These are phyloP conservation scores for Clostera curtula DNA, from an alignment of 2,888 invertebrate species.

Conservation along the genomic window DNA sequence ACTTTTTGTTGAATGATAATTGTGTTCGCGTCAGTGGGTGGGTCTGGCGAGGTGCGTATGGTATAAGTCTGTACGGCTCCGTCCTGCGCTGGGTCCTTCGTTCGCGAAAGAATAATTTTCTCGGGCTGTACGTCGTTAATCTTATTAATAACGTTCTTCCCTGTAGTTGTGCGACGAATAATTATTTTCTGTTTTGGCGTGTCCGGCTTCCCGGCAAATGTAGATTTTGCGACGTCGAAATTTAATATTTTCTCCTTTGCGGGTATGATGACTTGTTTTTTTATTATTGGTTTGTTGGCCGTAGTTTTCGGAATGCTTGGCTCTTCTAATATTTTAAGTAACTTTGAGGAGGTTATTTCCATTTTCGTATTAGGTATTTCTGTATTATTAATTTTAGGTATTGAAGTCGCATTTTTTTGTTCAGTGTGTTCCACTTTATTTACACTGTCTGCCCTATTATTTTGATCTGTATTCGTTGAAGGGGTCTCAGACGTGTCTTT, in stretches of 20 bases:
- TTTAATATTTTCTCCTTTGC: slow-evolving; percentile 66
- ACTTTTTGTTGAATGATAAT: slow-evolving; percentile 60
- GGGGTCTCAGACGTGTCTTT: slow-evolving; percentile 23
- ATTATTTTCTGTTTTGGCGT: slow-evolving; percentile 63
- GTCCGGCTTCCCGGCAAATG: slow-evolving; percentile 43
- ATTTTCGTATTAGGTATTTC: slow-evolving; percentile 35
- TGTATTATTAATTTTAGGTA: slow-evolving; percentile 36
- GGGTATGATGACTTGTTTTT: slow-evolving; percentile 45
- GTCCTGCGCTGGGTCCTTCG: slow-evolving; percentile 41
- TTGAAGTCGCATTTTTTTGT: slow-evolving; percentile 36
- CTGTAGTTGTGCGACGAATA: slow-evolving; percentile 52
- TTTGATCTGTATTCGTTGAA: slow-evolving; percentile 25
- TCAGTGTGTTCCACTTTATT: slow-evolving; percentile 33
- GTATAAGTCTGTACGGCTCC: slow-evolving; percentile 62
- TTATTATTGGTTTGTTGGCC: slow-evolving; percentile 32
- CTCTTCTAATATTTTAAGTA: slow-evolving; percentile 74
- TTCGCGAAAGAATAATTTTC: slow-evolving; percentile 60
- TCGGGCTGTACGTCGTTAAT: slow-evolving; percentile 49
- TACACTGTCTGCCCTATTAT: slow-evolving; percentile 31
- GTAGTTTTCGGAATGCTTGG: slow-evolving; percentile 44
- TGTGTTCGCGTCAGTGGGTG: slow-evolving; percentile 45
- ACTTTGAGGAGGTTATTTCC: slow-evolving; percentile 67
- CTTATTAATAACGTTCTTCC: slow-evolving; percentile 48
- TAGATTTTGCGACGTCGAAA: slow-evolving; percentile 55
- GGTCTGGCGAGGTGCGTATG: slow-evolving; percentile 52